Evolutionary conservation across 2,797 vertebrate species (phyloP), one percentile per base, ranked within the genome.

Genomic region (Myotis findleyi): DNA sequence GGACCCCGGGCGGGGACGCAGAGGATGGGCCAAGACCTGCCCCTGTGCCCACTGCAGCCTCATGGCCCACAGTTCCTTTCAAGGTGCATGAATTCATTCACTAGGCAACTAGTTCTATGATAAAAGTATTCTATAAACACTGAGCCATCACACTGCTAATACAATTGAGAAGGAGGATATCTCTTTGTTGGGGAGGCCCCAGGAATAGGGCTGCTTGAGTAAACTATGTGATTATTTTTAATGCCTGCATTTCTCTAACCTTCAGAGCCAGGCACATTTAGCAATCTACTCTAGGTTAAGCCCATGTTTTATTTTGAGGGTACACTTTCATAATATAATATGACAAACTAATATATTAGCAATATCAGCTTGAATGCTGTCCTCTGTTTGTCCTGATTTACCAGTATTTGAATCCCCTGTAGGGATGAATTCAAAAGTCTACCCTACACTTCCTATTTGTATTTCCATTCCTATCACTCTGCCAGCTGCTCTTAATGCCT

Each of bases 1-100:
- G 41, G 12, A 0, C 27, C 59, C 59, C 12, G 1, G 27, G 12
- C 1, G 0, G 12, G 12, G 27, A 2, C 5, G 1, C 1, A 5
- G 12, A 59, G 57, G 5, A 59, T 27, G 25, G 25, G 59, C 59
- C 59, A 30, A 62, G 5, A 62, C 5, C 57, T 0, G 5, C 27
- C 59, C 5, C 11, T 27, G 27, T 62, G 27, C 27, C 27, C 2
- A 62, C 59, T 2, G 2, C 12, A 62, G 59, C 27, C 59, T 62
- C 13, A 0, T 0, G 27, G 27, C 27, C 59, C 59, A 62, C 27
- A 62, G 59, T 62, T 62, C 27, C 25, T 62, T 62, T 62, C 59
- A 62, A 62, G 27, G 27, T 30, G 59, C 27, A 62, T 62, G 59
- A 62, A 62, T 62, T 62, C 1, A 1, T 62, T 27, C 59, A 30